Evolutionary conservation across 1,140 invertebrate species (phyloP), one percentile per base, ranked within the genome.

Genomic region (Eupristina koningsbergeri): DNA sequence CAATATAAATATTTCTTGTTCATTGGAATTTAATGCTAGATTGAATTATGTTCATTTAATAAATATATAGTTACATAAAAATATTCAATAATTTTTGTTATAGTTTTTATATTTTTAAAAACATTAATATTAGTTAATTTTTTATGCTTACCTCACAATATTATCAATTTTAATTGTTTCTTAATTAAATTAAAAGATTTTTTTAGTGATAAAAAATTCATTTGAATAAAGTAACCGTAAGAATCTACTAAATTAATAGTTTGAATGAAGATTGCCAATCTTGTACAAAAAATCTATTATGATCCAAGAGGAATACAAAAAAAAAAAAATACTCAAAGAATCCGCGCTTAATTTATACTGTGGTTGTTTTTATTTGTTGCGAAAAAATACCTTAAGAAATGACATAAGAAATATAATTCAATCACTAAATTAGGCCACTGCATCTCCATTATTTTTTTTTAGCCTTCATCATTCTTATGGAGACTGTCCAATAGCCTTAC

Each of bases 391-490:
- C 74, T 75, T 19, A 47, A 74, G 26, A 63, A 61, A 31, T 81
- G 63, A 53, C 61, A 81, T 81, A 39, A 47, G 63, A 64, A 74
- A 80, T 85, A 77, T 79, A 84, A 86, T 82, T 84, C 34, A 41
- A 50, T 39, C 47, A 85, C 75, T 67, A 45, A 81, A 64, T 67
- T 34, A 41, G 63, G 63, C 81, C 61, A 83, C 41, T 39, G 47
- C 79, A 41, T 64, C 31, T 67, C 69, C 47, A 73, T 36, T 79
- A 85, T 85, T 79, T 84, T 85, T 58, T 80, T 85, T 87, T 83
- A 50, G 26, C 67, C 9, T 15, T 58, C 36, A 78, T 69, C 29
- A 75, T 84, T 69, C n/a, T 80, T 80, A 84, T 75, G 19, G 58
- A 45, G 34, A 19, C 76, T n/a, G 81, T 9, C 78, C 53, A 80